These are phyloP conservation scores for Gambelia wislizenii DNA, from an alignment of 2,797 vertebrate genomes.

Conservation along the genomic window DNA sequence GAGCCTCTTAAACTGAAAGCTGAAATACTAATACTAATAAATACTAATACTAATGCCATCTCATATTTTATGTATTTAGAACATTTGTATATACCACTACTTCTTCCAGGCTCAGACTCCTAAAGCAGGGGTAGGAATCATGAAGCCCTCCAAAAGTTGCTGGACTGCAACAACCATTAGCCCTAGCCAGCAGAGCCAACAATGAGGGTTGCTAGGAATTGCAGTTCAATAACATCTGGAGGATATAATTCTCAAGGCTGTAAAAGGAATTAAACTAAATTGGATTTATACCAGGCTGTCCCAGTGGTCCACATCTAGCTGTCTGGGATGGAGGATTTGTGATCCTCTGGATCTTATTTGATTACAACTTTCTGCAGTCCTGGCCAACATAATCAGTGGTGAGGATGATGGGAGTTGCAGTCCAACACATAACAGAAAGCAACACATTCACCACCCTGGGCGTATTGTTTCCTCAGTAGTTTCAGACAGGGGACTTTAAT, in stretches of 20 bases:
- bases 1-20: not conserved
- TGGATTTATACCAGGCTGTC: not conserved
- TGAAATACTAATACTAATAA: too few species aligned
- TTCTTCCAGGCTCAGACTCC: not conserved
- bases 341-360: not conserved
- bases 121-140: too few species aligned
- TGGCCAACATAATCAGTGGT: not conserved
- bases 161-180: too few species aligned
- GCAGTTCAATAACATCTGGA: not conserved
- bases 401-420: not conserved
- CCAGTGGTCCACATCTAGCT: not conserved
- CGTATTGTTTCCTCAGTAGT: not conserved
- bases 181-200: too few species aligned
- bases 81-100: not conserved
- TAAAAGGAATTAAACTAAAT: not conserved
- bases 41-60: not conserved
- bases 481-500: not conserved
- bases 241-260: not conserved
- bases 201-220: not conserved
- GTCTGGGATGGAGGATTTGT: not conserved
- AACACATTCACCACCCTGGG: not conserved
- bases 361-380: not conserved
- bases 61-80: not conserved
- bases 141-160: too few species aligned
- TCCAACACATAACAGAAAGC: not conserved